A percentile compares a stretch with the other conserved stretches of the same genome.
Evolutionary conservation across 37 sponge, comb jelly and placozoan genomes (phyloP).

Genomic region (Haliclona indistincta): DNA sequence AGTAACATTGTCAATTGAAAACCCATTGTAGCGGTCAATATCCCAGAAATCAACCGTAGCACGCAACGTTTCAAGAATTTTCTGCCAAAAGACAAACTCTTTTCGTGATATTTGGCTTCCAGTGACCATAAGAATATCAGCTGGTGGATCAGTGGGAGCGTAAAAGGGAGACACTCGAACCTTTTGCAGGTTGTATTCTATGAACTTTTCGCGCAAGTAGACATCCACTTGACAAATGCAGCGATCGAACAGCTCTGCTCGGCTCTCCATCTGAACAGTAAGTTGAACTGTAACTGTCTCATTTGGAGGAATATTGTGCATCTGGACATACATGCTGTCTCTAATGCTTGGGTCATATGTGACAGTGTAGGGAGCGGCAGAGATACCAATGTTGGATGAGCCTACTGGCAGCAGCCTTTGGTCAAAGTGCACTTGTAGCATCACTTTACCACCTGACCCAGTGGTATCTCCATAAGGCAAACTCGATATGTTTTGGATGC

Average conservation of each 20-base stretch:
- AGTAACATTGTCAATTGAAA: slow-evolving; percentile 39
- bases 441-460: slow-evolving; percentile 59
- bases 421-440: slow-evolving; percentile 58
- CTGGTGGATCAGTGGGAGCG: slow-evolving; percentile 38
- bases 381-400: background rate
- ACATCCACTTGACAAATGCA: slow-evolving; percentile 71
- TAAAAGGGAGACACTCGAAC: slow-evolving; percentile 66
- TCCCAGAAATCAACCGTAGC: slow-evolving; percentile 72
- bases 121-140: slow-evolving; percentile 71
- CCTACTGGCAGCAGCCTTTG: slow-evolving; percentile 57
- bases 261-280: slow-evolving; percentile 57
- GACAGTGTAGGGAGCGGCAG: slow-evolving; percentile 45
- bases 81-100: slow-evolving; percentile 79
- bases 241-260: slow-evolving; percentile 72
- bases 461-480: slow-evolving; percentile 52
- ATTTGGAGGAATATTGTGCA: slow-evolving; percentile 49
- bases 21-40: slow-evolving; percentile 51
- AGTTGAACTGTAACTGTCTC: slow-evolving; percentile 32
- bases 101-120: slow-evolving; percentile 20
- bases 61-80: slow-evolving; percentile 32
- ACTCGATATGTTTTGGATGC: slow-evolving; percentile 60
- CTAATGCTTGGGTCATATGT: slow-evolving; percentile 43
- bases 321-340: slow-evolving; percentile 64
- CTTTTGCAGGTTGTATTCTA: slow-evolving; percentile 54
- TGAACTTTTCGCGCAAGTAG: slow-evolving; percentile 65